phyloP scores from a whole-genome alignment of 2,797 vertebrate species.

The Silurus lanzhouensis region DNA sequence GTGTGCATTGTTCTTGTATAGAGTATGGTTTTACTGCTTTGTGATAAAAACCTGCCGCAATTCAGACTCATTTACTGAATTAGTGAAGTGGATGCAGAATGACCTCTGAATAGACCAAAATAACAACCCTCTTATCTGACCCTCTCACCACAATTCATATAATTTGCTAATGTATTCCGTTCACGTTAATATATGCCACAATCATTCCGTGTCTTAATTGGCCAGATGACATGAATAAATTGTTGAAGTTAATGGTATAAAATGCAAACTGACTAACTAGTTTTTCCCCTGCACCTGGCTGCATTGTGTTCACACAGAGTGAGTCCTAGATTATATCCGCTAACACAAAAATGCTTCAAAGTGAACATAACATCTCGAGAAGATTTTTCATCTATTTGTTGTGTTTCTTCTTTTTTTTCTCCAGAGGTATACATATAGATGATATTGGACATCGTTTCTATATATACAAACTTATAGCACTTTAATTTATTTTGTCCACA shows the following conservation, averaged over 20 bases:
- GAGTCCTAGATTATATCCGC: background rate
- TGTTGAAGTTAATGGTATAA: background rate
- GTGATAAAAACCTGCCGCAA: constrained; percentile 43
- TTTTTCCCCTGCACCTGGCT: background rate
- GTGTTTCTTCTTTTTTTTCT: background rate
- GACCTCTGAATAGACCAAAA: constrained; percentile 54
- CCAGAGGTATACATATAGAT: background rate
- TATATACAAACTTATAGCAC: background rate
- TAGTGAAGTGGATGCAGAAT: constrained; percentile 45
- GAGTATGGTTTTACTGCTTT: constrained; percentile 22
- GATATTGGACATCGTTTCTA: background rate
- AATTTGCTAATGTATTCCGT: constrained; percentile 53
- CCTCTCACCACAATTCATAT: constrained; percentile 49
- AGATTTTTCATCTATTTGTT: background rate
- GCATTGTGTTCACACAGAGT: background rate
- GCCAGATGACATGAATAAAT: constrained; percentile 9
- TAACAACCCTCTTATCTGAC: constrained; percentile 50
- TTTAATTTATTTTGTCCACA: constrained; percentile 2
- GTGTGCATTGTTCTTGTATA: background rate
- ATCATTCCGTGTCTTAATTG: constrained; percentile 22
- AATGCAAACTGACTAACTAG: background rate
- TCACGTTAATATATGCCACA: constrained; percentile 46
- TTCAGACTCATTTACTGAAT: constrained; percentile 54
- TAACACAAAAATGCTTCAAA: background rate
- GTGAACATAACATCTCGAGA: background rate